These are phyloP conservation scores for Alectura lathami DNA, from an alignment of 2,113 vertebrate species.

Conservation along the genomic window DNA sequence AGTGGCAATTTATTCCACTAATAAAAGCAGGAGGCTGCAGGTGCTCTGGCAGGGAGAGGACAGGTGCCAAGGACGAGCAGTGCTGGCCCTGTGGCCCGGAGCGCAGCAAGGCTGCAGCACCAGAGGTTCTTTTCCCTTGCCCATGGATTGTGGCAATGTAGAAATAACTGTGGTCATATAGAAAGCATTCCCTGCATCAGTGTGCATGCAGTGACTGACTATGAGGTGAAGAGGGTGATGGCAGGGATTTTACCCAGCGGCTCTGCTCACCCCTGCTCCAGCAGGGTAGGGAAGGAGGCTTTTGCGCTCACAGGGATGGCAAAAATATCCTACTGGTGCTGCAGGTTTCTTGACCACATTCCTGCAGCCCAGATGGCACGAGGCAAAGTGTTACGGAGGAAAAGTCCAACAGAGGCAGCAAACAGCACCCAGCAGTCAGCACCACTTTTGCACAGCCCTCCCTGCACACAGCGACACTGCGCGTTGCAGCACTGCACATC, in stretches of 20 bases:
- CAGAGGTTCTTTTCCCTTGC: not conserved
- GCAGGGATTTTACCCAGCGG: not conserved
- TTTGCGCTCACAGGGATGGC: not conserved
- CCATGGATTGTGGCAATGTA: too few relatives aligned
- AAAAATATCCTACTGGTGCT: too few relatives aligned
- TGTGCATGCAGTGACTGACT: not conserved
- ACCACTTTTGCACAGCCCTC: fast-evolving
- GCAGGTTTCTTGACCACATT: not conserved
- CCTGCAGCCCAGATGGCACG: fast-evolving
- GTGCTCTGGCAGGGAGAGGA: not conserved
- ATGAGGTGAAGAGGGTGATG: not conserved
- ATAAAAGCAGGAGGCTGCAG: constrained; percentile 40
- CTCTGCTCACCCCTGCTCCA: not conserved
- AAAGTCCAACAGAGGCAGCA: not conserved
- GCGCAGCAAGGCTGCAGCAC: not conserved
- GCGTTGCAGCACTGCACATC: fast-evolving
- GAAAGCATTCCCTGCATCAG: fast-evolving
- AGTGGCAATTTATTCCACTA: constrained; percentile 51
- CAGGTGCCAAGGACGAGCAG: not conserved
- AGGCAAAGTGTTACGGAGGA: not conserved
- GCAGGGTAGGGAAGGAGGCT: not conserved
- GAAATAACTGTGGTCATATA: not conserved
- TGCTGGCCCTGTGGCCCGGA: not conserved
- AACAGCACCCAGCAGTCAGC: not conserved
- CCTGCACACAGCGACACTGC: fast-evolving